Base-by-base conservation (phyloP, 2,888 invertebrate species). In the Sphinx pinastri region DNA sequence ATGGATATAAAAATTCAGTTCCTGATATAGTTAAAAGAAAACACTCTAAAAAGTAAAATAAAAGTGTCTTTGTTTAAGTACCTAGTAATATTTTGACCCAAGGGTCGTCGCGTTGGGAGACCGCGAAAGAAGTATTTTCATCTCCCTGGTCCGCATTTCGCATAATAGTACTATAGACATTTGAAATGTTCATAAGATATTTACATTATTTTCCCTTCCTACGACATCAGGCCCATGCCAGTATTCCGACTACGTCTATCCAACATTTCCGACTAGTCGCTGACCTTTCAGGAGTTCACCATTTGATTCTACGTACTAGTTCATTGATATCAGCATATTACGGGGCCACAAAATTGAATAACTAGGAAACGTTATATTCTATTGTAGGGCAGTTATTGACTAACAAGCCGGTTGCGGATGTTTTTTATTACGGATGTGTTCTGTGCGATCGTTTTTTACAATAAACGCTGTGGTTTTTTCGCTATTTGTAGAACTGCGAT, bases 351-450 rank as follows among this genome's bases (percentile, higher is more conserved):
- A 49, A 63, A 63, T 63, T 63, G 63, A 49, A 63, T 63, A 49
- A 63, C 63, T 63, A 10, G 47, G 12, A 19, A 47, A 16, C 60
- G 11, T 63, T 63, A 63, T 19, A 47, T 63, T 25, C 63, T 63
- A 63, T 63, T 63, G 63, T 49, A 25, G 49, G 49, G 12, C 19
- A 63, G 47, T 63, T 63, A 63, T 19, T 63, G 63, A 38, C 49
- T 63, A 63, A 63, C 49, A 63, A 63, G 63, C 63, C 8, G n/a
- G 47, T 13, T 19, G 63, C 49, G 63, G 63, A 63, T 63, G 60
- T 63, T 63, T 63, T 63, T 63, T 63, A 63, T 47, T 63, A 63
- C 60, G 12, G 60, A 63, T 63, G 49, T 19, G 49, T 63, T 63
- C 14, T 47, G 60, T 47, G 49, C 12, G 16, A 63, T 47, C 63